Evolutionary conservation across 2,113 vertebrate genomes (phyloP).

Genomic region (Benitochromis conjunctus): DNA sequence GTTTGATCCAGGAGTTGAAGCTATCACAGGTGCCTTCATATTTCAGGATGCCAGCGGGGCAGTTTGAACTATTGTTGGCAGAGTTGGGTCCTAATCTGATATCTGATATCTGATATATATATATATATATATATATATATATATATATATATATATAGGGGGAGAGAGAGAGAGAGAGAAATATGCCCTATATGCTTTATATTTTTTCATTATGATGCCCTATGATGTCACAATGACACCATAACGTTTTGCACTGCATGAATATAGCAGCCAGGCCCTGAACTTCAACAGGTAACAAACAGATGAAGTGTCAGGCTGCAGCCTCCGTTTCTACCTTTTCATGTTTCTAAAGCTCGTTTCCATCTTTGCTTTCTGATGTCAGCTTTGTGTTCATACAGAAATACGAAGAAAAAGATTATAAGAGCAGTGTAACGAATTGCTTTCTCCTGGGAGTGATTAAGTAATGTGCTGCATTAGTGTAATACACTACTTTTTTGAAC

Average conservation of each 20-base stretch:
- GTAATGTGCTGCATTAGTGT: neutral
- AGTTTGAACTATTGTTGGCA: too few relatives aligned
- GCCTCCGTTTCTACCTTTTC: neutral
- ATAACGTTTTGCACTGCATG: neutral
- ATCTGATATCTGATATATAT: too few relatives aligned
- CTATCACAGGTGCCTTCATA: too few relatives aligned
- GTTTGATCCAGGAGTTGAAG: too few relatives aligned
- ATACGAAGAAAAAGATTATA: fast-evolving
- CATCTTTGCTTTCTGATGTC: neutral
- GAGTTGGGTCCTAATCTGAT: too few relatives aligned
- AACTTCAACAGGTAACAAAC: neutral
- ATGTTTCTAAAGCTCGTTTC: too few relatives aligned
- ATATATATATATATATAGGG: too few relatives aligned
- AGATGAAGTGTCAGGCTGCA: neutral
- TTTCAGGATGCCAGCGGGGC: too few relatives aligned
- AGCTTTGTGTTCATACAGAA: neutral
- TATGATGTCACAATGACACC: neutral
- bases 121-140: too few relatives aligned
- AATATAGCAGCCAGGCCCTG: neutral
- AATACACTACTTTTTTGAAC: neutral
- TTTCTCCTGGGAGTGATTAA: neutral
- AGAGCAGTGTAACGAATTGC: neutral
- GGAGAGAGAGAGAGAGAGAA: too few relatives aligned
- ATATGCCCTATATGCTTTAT: neutral
- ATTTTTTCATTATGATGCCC: fast-evolving